phyloP scores from a whole-genome alignment of 2,888 invertebrate genomes.

The Chrysolina americana region DNA sequence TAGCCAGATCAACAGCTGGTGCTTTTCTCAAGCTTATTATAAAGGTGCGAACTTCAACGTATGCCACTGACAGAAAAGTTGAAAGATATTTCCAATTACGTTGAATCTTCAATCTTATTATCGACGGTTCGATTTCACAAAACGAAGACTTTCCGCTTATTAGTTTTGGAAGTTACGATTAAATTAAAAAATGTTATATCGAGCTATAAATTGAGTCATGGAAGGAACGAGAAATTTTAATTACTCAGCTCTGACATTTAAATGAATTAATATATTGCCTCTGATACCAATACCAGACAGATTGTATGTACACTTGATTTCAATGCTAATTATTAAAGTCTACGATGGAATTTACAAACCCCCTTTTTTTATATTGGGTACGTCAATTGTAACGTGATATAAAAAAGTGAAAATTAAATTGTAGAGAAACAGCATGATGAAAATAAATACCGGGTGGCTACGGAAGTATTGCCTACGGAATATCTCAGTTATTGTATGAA shows the following conservation, averaged over 20 bases:
- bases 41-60: constrained; percentile 35
- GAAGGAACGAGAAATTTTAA: not conserved
- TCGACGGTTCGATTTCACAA: constrained; percentile 36
- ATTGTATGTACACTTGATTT: too few species aligned
- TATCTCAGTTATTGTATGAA: too few species aligned
- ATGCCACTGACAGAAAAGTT: constrained; percentile 37
- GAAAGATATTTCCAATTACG: constrained; percentile 46
- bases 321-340: too few species aligned
- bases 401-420: too few species aligned
- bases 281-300: too few species aligned
- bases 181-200: constrained; percentile 2
- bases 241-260: not conserved
- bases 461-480: too few species aligned
- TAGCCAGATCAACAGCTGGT: constrained; percentile 31
- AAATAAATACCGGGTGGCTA: too few species aligned
- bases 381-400: too few species aligned
- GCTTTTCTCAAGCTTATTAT: constrained; percentile 34
- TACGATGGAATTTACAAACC: too few species aligned
- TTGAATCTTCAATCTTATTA: constrained; percentile 39
- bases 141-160: constrained; percentile 31
- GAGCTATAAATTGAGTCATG: not conserved
- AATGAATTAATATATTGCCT: not conserved
- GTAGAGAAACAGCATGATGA: too few species aligned
- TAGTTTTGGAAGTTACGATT: constrained; percentile 14
- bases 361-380: too few species aligned